These are phyloP conservation scores for Perognathus longimembris DNA, from an alignment of 2,113 vertebrate species.

Conservation along the genomic window DNA sequence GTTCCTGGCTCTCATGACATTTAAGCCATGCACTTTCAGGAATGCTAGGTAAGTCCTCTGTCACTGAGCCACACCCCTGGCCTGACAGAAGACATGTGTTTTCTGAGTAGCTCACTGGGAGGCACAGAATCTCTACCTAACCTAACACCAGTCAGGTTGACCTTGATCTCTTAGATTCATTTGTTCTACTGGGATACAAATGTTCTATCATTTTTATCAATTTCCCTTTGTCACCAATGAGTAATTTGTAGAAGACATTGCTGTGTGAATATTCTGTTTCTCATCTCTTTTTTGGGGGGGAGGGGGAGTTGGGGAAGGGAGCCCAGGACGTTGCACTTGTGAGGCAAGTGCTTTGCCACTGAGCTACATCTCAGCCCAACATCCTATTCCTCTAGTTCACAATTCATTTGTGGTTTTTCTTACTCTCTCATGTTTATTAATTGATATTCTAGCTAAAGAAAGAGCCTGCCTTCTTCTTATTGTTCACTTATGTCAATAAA, in stretches of 20 bases:
- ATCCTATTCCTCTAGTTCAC: neutral
- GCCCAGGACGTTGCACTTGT: too few species aligned
- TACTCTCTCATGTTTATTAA: neutral
- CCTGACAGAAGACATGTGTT: neutral
- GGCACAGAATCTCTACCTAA: neutral
- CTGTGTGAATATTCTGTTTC: neutral
- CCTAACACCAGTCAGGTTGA: neutral
- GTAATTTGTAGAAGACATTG: conserved; percentile 2
- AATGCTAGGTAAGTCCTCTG: neutral
- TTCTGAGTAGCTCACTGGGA: neutral
- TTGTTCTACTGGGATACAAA: neutral
- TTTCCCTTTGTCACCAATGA: neutral
- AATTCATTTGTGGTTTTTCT: conserved; percentile 5
- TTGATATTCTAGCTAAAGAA: neutral
- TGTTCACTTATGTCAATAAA: too few species aligned
- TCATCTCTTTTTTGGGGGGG: too few species aligned
- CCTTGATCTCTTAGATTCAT: neutral
- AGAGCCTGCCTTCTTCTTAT: too few species aligned
- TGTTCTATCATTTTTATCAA: neutral
- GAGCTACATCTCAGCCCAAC: too few species aligned
- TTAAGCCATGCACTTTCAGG: neutral
- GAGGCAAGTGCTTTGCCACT: too few species aligned
- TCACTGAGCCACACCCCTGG: neutral
- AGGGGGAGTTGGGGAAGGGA: too few species aligned
- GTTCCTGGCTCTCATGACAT: too few species aligned